phyloP scores from a whole-genome alignment of 2,113 vertebrate genomes.

The Oreochromis aureus region DNA sequence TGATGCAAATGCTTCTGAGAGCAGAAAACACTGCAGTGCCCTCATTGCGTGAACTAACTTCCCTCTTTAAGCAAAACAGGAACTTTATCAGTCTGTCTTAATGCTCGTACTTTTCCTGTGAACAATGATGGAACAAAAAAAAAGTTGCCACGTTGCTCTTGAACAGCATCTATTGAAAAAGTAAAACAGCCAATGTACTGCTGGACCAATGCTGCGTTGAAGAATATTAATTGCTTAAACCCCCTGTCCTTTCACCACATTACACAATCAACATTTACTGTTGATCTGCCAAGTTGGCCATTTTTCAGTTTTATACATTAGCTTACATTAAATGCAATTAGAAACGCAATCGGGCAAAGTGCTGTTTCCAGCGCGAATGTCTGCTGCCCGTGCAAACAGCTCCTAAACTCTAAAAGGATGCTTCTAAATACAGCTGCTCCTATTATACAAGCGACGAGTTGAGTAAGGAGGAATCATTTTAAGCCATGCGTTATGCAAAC shows the following conservation, averaged over 20 bases:
- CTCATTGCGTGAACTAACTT: constrained; percentile 53
- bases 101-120: constrained; percentile 15
- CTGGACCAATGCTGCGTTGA: background rate
- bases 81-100: constrained; percentile 45
- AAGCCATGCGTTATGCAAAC: background rate
- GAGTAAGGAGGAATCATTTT: background rate
- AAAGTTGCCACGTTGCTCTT: constrained; percentile 17
- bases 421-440: background rate
- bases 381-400: background rate
- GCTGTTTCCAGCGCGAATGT: background rate
- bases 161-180: background rate
- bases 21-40: constrained; percentile 37
- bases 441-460: background rate
- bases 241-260: background rate
- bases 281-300: background rate
- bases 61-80: constrained; percentile 59
- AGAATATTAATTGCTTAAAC: background rate
- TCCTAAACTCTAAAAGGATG: background rate
- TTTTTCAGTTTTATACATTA: background rate
- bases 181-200: background rate
- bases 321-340: background rate
- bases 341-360: background rate
- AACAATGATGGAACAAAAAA: constrained; percentile 20
- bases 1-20: constrained; percentile 68
- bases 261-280: background rate